These are phyloP conservation scores for Casuarius casuarius DNA, from an alignment of 2,113 vertebrate genomes.

Conservation along the genomic window DNA sequence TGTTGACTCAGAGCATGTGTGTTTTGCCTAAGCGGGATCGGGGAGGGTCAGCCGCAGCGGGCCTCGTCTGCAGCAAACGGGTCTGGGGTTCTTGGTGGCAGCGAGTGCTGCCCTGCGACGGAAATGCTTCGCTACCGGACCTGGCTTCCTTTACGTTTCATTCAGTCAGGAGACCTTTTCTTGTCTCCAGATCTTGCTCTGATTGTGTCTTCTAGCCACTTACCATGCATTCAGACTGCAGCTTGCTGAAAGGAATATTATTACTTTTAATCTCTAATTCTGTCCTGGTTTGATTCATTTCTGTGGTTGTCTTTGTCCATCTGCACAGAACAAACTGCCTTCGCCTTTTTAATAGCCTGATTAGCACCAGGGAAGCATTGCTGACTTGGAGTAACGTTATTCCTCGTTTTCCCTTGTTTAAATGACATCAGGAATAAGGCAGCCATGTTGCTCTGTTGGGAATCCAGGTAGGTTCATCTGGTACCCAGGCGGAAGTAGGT, in stretches of 20 bases:
- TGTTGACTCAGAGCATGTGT: background rate
- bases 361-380: background rate
- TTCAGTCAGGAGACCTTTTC: background rate
- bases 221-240: background rate
- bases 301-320: constrained; percentile 20
- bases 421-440: background rate
- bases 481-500: background rate
- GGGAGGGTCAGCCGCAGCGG: background rate
- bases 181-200: background rate
- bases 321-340: background rate
- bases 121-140: background rate
- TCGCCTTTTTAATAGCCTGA: constrained; percentile 14
- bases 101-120: background rate
- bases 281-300: constrained; percentile 4
- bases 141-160: background rate
- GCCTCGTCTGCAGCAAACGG: accelerated
- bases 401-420: background rate
- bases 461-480: background rate
- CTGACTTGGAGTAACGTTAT: background rate
- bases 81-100: background rate
- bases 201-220: constrained; percentile 37
- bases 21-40: background rate
- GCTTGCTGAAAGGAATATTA: constrained; percentile 27
- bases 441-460: background rate
- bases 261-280: constrained; percentile 27